Evolutionary conservation across 2,888 invertebrate species (phyloP).

Genomic region (Willowsia nigromaculata): DNA sequence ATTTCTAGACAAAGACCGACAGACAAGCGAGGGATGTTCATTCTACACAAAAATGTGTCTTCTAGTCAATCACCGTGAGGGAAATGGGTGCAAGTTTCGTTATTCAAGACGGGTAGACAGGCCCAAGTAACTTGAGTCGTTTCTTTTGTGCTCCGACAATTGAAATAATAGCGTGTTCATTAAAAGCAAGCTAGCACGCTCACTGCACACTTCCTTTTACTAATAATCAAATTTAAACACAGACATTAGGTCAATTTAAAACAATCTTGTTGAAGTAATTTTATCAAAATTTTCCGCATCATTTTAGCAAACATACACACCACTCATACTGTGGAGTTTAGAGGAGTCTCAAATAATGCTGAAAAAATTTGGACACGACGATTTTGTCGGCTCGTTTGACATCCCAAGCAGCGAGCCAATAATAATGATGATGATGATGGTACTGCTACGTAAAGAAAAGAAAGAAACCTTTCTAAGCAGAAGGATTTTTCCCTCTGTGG

Average conservation of each 20-base stretch:
- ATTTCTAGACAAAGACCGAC: too few relatives aligned
- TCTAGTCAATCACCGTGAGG: neutral
- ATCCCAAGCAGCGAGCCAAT: neutral
- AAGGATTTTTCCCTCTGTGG: constrained; percentile 41
- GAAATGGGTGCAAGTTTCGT: neutral
- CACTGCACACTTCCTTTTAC: neutral
- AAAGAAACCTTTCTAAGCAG: constrained; percentile 39
- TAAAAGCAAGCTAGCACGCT: neutral
- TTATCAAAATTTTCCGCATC: neutral
- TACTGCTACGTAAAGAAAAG: neutral
- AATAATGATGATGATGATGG: neutral
- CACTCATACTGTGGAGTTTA: too few relatives aligned
- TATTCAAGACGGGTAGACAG: neutral
- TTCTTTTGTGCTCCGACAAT: constrained; percentile 39
- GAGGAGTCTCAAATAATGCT: too few relatives aligned
- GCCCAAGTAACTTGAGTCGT: neutral
- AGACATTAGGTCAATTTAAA: neutral
- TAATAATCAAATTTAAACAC: too few relatives aligned
- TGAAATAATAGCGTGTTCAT: constrained; percentile 1
- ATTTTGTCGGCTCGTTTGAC: neutral
- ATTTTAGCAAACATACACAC: too few relatives aligned
- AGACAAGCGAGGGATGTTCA: too few relatives aligned
- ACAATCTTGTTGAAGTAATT: neutral
- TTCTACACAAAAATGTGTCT: too few relatives aligned
- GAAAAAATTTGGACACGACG: neutral